Percentiles rank a stretch among this genome's conserved stretches.
These are phyloP conservation scores for honey bee (Apis mellifera) DNA, from an alignment of 1,140 invertebrate genomes.

Conservation along the genomic window DNA sequence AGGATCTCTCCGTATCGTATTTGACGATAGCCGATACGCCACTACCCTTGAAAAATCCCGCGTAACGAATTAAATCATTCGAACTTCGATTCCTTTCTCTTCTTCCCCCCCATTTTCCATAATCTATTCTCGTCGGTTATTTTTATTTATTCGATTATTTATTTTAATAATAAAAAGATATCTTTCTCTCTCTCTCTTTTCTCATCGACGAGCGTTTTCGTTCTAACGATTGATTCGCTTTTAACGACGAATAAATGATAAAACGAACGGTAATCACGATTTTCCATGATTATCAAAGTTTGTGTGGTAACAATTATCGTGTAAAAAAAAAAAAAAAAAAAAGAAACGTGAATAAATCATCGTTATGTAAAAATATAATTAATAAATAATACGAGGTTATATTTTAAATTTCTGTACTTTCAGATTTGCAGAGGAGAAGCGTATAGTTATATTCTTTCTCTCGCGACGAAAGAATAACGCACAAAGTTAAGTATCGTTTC, in stretches of 20 bases:
- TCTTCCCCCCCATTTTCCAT: too few species aligned
- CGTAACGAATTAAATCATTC: constrained; percentile 5
- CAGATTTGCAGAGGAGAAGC: not conserved
- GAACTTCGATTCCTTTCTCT: not conserved
- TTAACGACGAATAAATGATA: not conserved
- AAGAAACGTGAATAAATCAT: not conserved
- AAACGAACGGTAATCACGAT: not conserved
- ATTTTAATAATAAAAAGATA: too few species aligned
- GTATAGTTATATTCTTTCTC: too few species aligned
- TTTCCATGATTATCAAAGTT: not conserved
- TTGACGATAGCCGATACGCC: not conserved
- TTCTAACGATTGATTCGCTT: not conserved
- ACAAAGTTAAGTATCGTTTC: too few species aligned
- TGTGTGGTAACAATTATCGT: not conserved
- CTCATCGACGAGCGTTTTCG: too few species aligned
- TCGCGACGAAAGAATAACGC: not conserved
- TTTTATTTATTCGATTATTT: too few species aligned
- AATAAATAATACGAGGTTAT: not conserved
- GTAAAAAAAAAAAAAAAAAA: not conserved
- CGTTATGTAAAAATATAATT: not conserved
- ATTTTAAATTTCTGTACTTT: not conserved
- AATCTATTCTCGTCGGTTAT: too few species aligned
- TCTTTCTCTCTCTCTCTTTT: too few species aligned
- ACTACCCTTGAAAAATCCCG: not conserved
- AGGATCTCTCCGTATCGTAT: not conserved